Conservation (phyloP, 2,113 vertebrate genomes). For the Heteronetta atricapilla region DNA sequence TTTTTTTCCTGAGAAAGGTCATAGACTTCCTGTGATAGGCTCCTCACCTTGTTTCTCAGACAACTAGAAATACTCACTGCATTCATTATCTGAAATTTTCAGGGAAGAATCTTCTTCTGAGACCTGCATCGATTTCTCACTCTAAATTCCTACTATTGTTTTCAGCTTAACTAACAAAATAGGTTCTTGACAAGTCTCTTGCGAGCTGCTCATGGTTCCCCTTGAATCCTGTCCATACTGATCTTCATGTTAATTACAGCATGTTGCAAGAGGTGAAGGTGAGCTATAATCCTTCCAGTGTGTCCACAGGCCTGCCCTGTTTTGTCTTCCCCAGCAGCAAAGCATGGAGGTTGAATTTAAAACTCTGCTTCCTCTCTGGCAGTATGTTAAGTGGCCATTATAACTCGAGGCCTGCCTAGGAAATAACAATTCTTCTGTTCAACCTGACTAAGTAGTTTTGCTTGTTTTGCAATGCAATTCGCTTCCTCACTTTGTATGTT, state of each 20-base stretch:
- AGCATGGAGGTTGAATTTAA: not conserved
- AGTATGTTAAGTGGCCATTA: not conserved
- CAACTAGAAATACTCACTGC: not conserved
- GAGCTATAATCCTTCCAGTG: not conserved
- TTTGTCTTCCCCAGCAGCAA: slow-evolving; percentile 10
- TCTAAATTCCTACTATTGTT: not conserved
- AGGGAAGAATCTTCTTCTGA: not conserved
- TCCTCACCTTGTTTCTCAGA: not conserved
- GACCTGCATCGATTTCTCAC: not conserved
- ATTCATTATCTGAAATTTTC: slow-evolving; percentile 1
- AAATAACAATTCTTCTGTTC: not conserved
- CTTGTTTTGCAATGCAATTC: not conserved
- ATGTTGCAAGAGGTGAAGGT: not conserved
- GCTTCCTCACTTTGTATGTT: not conserved
- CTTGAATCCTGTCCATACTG: not conserved
- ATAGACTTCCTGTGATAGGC: not conserved
- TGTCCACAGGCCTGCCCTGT: not conserved
- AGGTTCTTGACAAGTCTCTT: not conserved
- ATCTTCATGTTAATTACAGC: not conserved
- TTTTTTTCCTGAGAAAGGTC: not conserved
- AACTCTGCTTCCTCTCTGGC: not conserved
- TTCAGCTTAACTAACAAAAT: not conserved
- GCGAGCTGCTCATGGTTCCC: not conserved
- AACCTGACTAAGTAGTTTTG: not conserved
- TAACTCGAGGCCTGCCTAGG: not conserved